Evolutionary conservation across 1,140 invertebrate genomes (phyloP), one percentile per base, ranked within the genome.

Genomic region (Limonius californicus): DNA sequence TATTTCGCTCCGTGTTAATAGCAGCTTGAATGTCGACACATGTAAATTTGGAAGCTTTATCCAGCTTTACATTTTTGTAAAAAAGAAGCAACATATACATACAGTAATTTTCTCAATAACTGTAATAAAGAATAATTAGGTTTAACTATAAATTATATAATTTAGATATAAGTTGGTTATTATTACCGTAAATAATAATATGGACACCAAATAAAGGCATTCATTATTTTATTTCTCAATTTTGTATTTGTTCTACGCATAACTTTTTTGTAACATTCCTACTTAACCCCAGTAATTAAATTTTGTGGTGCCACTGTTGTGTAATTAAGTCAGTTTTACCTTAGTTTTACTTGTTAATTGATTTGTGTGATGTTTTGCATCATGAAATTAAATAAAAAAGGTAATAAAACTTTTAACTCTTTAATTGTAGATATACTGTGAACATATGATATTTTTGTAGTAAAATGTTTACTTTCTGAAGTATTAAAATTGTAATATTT

Each of bases 191-290:
- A 12, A 39, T 50, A 21, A 50, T 19, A n/a, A n/a, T 50, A 50
- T 19, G 16, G 16, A 50, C 45, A 50, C 45, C 45, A 50, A 50
- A 50, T 50, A 50, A 50, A 50, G 45, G 20, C 45, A 19, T 45
- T 45, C 16, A 19, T 19, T 50, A 50, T 50, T 50, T 50, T 50
- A 50, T 19, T 50, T 50, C n/a, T 50, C n/a, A 50, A 8, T 12
- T 50, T 7, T 50, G 19, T 50, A 50, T 50, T 11, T 19, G 16
- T 50, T 50, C 20, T 50, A 50, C 15, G 4, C 3, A 27, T 27
- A 27, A 27, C n/a, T n/a, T n/a, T 50, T 50, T 18, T 50, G 20
- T 50, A 50, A 50, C 45, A 50, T 50, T 50, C 45, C 45, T 50
- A 11, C 2, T 50, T 50, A 50, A 50, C 6, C 45, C 16, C 20